phyloP scores from a whole-genome alignment of 2,888 invertebrate genomes.

The Microchrysa polita region DNA sequence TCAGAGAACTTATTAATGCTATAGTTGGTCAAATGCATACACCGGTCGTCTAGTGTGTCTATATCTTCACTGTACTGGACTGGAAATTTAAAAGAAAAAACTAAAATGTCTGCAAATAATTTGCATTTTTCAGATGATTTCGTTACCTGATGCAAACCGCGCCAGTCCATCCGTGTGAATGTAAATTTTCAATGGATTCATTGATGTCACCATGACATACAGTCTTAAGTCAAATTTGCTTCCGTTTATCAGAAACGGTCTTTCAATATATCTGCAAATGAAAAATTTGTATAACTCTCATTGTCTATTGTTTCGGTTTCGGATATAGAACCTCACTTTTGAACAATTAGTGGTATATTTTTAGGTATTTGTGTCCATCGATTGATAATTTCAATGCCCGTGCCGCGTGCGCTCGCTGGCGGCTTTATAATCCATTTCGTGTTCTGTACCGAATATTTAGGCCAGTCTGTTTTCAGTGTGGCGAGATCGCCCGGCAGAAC shows the following conservation, averaged over 20 bases:
- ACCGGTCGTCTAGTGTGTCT: constrained; percentile 81
- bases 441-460: constrained; percentile 76
- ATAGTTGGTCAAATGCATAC: constrained; percentile 93
- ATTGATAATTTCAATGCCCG: constrained; percentile 94
- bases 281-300: background rate
- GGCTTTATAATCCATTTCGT: constrained; percentile 98
- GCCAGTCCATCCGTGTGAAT: constrained; percentile 95
- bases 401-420: constrained; percentile 96
- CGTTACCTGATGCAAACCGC: constrained; percentile 91
- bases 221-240: constrained; percentile 97
- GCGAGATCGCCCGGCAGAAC: constrained; percentile 89
- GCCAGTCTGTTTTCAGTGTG: constrained; percentile 86
- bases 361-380: constrained; percentile 95
- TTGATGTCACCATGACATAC: constrained; percentile 94
- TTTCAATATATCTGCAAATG: constrained; percentile 73
- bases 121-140: no score
- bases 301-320: no score
- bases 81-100: constrained; percentile 55
- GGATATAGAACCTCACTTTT: constrained; percentile 69
- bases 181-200: constrained; percentile 92
- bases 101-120: constrained; percentile 76
- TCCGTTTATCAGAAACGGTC: constrained; percentile 88
- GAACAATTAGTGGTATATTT: constrained; percentile 89
- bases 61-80: constrained; percentile 85
- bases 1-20: constrained; percentile 89